These are phyloP conservation scores for Holocentrus rufus DNA, from an alignment of 2,797 vertebrate species.

Conservation along the genomic window DNA sequence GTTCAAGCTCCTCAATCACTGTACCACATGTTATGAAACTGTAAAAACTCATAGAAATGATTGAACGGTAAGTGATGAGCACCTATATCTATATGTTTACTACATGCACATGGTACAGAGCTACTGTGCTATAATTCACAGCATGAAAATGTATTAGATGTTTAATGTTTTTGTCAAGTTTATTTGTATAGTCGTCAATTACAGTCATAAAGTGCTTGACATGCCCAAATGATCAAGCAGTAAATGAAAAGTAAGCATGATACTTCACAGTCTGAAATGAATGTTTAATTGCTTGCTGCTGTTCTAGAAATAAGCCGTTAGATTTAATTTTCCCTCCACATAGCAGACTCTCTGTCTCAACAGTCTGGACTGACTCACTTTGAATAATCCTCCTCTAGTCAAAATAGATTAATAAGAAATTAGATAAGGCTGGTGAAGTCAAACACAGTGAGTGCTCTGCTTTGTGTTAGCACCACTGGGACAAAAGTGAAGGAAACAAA, in stretches of 20 bases:
- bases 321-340: constrained; percentile 23
- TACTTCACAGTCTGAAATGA: too few relatives aligned
- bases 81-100: neutral
- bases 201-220: neutral
- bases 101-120: neutral
- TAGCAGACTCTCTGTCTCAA: constrained; percentile 37
- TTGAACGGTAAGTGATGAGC: too few relatives aligned
- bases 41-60: neutral
- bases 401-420: constrained; percentile 50
- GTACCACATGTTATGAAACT: constrained; percentile 10
- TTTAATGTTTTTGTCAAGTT: neutral
- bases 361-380: constrained; percentile 41
- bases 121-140: constrained; percentile 3
- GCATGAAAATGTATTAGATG: neutral
- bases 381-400: constrained; percentile 9
- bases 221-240: neutral
- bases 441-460: constrained; percentile 58
- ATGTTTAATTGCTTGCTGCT: neutral
- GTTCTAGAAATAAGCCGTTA: constrained; percentile 31
- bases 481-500: constrained; percentile 63
- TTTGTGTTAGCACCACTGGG: constrained; percentile 53
- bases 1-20: neutral
- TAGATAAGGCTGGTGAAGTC: constrained; percentile 54
- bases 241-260: too few relatives aligned
- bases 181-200: neutral